Conservation (phyloP, 2,797 vertebrate species). For the Hirundo rustica region DNA sequence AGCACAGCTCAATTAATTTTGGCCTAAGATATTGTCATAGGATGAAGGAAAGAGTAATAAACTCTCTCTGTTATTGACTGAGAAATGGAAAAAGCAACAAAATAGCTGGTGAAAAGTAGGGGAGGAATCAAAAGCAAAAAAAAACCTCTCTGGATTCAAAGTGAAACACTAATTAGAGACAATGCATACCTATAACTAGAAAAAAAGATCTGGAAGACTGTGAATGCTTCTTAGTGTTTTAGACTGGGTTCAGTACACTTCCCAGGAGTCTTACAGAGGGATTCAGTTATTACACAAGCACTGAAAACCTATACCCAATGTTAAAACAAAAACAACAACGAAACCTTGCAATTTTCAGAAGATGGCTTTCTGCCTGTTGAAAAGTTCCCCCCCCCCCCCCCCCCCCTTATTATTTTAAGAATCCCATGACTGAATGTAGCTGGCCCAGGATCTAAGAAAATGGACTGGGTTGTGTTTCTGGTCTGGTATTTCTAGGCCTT, state of each 20-base stretch:
- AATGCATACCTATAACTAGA: background rate
- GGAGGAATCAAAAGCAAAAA: slow-evolving; percentile 18
- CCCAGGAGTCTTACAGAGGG: background rate
- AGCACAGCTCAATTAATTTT: background rate
- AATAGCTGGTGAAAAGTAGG: background rate
- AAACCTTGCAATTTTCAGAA: background rate
- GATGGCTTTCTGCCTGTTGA: slow-evolving; percentile 1
- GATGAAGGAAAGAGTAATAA: background rate
- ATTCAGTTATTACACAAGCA: background rate
- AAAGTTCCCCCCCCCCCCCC: background rate
- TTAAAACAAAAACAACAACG: background rate
- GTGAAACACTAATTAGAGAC: background rate
- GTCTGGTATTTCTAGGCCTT: background rate
- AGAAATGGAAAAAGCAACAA: slow-evolving; percentile 1
- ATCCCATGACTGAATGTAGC: background rate
- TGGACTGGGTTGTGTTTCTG: background rate
- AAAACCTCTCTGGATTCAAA: background rate
- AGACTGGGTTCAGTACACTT: background rate
- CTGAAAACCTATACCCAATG: background rate
- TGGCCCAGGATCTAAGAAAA: slow-evolving; percentile 29
- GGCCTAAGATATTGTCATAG: background rate
- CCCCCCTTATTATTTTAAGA: slow-evolving; percentile 7
- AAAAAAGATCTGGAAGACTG: background rate
- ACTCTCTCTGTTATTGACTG: background rate
- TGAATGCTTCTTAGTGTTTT: background rate